These are phyloP conservation scores for Archocentrus centrarchus DNA, from an alignment of 2,113 vertebrate genomes.

Conservation along the genomic window DNA sequence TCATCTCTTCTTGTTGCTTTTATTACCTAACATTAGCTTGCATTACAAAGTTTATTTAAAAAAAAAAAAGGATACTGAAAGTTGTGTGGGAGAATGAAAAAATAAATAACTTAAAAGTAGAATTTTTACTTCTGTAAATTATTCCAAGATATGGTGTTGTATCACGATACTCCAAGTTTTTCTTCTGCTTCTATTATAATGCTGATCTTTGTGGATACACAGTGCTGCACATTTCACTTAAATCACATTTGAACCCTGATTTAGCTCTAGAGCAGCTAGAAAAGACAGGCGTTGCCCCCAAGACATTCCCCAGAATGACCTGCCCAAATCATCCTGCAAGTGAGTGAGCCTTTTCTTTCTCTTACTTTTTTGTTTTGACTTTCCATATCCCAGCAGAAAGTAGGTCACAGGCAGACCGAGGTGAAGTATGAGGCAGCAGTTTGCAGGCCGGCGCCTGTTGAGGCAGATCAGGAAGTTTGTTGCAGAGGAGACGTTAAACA, in stretches of 20 bases:
- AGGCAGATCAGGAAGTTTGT: constrained; percentile 84
- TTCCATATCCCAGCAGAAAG: constrained; percentile 76
- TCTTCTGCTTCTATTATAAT: background rate
- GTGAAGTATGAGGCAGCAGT: constrained; percentile 89
- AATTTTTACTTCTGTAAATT: background rate
- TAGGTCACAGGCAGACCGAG: constrained; percentile 85
- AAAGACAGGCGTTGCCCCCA: background rate
- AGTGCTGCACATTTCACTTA: background rate
- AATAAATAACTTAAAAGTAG: too few species aligned
- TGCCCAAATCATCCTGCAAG: constrained; percentile 23
- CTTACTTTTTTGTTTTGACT: constrained; percentile 57
- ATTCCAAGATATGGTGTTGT: background rate
- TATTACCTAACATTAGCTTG: background rate
- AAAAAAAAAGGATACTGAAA: background rate
- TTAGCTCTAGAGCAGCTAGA: background rate
- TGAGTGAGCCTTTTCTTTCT: constrained; percentile 31
- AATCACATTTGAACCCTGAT: background rate
- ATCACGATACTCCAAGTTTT: background rate
- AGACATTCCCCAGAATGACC: background rate
- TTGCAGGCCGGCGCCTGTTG: constrained; percentile 78
- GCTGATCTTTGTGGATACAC: background rate
- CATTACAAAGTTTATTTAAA: background rate
- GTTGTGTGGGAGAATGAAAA: background rate
- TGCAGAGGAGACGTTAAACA: constrained; percentile 79
- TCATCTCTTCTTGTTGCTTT: too few species aligned